phyloP scores from a whole-genome alignment of 1,140 invertebrate species.

The Zaprionus gabonicus region DNA sequence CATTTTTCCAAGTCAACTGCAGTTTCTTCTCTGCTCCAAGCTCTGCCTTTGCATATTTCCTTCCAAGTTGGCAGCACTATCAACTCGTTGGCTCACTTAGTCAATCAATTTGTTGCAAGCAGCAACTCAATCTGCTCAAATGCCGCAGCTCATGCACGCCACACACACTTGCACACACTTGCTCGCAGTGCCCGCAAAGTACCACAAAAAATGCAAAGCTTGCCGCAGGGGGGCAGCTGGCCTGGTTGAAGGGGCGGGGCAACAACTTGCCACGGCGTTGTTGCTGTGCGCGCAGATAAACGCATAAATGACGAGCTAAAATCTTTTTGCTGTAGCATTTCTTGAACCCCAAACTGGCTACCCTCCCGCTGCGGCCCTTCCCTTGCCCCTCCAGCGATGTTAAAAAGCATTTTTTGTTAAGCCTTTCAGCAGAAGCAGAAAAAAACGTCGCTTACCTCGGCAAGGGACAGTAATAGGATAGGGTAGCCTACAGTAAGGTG shows the following conservation, averaged over 20 bases:
- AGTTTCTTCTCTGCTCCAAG: neutral
- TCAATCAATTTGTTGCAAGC: neutral
- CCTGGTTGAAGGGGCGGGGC: conserved; percentile 32
- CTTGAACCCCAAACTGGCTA: conserved; percentile 33
- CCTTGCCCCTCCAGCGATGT: conserved; percentile 38
- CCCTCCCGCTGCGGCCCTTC: neutral
- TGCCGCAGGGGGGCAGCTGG: neutral
- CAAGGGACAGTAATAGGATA: conserved; percentile 22
- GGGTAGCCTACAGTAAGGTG: conserved; percentile 3
- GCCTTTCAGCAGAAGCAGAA: conserved; percentile 59
- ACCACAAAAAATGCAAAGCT: neutral
- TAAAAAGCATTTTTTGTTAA: conserved; percentile 81
- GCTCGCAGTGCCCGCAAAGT: neutral
- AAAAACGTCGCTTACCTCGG: conserved; percentile 51
- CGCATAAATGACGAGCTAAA: conserved; percentile 82
- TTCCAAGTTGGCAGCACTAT: neutral
- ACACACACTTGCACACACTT: neutral
- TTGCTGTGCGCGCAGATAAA: conserved; percentile 76
- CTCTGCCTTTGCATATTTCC: neutral
- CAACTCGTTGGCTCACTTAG: neutral
- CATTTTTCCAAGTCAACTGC: neutral
- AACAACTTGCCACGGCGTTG: conserved; percentile 64
- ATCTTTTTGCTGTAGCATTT: conserved; percentile 67
- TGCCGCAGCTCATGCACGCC: neutral
- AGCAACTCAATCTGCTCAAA: neutral